These are phyloP conservation scores for Microctenopoma steveboyesi DNA, from an alignment of 2,797 vertebrate genomes.

Conservation along the genomic window DNA sequence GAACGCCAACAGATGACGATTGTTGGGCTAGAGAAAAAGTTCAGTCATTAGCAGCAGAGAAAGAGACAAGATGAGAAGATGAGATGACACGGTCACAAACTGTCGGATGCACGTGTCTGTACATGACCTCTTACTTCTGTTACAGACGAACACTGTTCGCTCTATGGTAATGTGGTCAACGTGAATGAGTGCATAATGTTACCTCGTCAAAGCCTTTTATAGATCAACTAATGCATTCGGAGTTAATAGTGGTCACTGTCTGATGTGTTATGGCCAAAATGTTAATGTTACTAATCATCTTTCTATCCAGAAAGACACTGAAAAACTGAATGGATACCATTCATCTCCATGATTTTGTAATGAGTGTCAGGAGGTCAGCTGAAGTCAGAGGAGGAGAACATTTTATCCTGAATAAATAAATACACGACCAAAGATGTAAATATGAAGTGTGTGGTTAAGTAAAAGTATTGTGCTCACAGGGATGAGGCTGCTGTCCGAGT, in stretches of 20 bases:
- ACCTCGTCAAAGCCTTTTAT: background rate
- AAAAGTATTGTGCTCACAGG: conserved; percentile 82
- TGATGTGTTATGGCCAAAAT: background rate
- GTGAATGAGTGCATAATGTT: background rate
- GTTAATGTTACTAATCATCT: background rate
- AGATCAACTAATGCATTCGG: background rate
- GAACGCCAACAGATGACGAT: conserved; percentile 90
- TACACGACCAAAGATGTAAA: background rate
- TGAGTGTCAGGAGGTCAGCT: background rate
- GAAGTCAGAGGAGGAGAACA: too few relatives aligned
- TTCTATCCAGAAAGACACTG: too few relatives aligned
- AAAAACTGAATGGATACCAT: too few relatives aligned
- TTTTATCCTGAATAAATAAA: background rate
- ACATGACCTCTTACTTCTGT: background rate
- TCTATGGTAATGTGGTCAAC: background rate
- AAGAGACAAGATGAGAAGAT: too few relatives aligned
- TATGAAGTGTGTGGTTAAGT: background rate
- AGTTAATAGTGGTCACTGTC: background rate
- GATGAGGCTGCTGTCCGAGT: conserved; percentile 94
- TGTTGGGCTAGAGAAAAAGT: conserved; percentile 85
- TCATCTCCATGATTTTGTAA: background rate
- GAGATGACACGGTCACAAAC: background rate
- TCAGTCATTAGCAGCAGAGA: background rate
- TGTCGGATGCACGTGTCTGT: too few relatives aligned
- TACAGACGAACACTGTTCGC: background rate